Conservation (phyloP, 1,140 invertebrate genomes). For the Drosophila sturtevanti region DNA sequence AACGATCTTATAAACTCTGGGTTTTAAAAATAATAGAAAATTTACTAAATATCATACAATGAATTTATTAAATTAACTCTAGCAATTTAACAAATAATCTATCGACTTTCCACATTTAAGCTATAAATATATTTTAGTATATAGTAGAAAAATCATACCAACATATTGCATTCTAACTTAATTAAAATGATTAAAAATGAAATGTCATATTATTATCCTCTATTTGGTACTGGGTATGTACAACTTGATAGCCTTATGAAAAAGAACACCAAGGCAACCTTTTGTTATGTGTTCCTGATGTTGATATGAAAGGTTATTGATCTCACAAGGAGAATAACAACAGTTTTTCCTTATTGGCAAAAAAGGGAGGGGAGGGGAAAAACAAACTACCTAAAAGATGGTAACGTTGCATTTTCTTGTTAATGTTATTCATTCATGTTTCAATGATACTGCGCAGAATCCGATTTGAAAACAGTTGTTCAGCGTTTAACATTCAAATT, state of each 20-base stretch:
- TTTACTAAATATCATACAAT: too few species aligned
- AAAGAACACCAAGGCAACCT: constrained; percentile 45
- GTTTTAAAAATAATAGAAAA: too few species aligned
- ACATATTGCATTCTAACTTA: too few species aligned
- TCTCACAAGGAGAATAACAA: constrained; percentile 30
- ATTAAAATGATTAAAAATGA: too few species aligned
- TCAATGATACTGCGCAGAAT: constrained; percentile 63
- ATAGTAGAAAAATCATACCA: too few species aligned
- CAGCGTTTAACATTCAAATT: constrained; percentile 36
- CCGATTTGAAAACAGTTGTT: constrained; percentile 47
- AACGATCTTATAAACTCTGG: too few species aligned
- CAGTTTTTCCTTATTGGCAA: not conserved
- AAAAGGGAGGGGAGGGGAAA: not conserved
- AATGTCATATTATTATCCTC: too few species aligned
- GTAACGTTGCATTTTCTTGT: constrained; percentile 55
- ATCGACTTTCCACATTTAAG: too few species aligned
- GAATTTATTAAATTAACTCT: too few species aligned
- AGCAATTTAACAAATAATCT: too few species aligned
- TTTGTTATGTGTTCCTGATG: not conserved
- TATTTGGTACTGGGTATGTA: not conserved
- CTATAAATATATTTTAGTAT: too few species aligned
- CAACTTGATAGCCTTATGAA: not conserved
- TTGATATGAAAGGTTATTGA: constrained; percentile 68
- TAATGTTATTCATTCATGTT: constrained; percentile 48
- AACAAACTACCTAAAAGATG: constrained; percentile 29